Percentiles rank a stretch among this genome's conserved stretches.
Conservation (phyloP, 2,113 vertebrate genomes). For the Lipotes vexillifer region DNA sequence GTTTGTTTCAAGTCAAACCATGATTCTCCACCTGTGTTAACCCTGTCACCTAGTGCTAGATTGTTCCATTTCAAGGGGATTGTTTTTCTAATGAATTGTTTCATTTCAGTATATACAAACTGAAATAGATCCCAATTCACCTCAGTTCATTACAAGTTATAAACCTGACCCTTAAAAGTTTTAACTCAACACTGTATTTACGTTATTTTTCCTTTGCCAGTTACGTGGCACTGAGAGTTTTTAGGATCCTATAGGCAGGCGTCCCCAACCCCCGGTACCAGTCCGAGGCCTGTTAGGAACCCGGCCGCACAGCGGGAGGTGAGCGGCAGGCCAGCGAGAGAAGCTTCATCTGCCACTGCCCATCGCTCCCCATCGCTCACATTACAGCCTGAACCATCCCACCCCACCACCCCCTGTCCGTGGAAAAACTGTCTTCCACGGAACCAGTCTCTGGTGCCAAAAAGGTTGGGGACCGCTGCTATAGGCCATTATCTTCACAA, state of each 20-base stretch:
- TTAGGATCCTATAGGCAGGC: not conserved
- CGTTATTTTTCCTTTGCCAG: not conserved
- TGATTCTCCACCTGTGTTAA: not conserved
- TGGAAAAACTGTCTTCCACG: no score
- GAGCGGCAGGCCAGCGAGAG: no score
- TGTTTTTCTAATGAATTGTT: not conserved
- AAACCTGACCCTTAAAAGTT: not conserved
- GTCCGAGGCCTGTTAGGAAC: no score
- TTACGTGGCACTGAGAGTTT: not conserved
- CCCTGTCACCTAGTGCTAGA: not conserved
- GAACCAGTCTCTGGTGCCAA: no score
- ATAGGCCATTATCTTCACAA: not conserved
- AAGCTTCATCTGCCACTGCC: no score
- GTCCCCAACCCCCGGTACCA: no score
- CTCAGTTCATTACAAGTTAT: not conserved
- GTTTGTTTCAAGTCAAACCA: not conserved
- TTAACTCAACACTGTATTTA: not conserved
- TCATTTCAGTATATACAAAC: not conserved
- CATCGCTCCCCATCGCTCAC: no score
- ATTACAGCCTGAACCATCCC: no score
- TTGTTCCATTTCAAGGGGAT: not conserved
- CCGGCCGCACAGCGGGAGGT: no score
- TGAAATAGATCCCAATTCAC: not conserved
- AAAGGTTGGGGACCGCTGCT: not conserved
- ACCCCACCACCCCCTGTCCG: no score